A percentile compares a stretch with the other conserved stretches of the same genome.
Conservation (phyloP, 2,113 vertebrate genomes). For the Oryzias curvinotus region DNA sequence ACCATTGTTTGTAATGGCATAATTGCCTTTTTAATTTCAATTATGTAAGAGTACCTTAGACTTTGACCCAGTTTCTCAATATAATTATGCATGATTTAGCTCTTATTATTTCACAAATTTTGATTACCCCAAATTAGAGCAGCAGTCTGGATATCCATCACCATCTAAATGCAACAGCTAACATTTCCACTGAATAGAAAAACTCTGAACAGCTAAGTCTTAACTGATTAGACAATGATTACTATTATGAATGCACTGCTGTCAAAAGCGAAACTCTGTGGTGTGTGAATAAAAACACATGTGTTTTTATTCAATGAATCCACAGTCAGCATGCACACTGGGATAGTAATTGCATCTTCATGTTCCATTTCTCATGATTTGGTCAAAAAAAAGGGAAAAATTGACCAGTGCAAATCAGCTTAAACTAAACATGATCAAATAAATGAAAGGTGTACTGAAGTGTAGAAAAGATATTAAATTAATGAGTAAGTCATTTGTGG, state of each 20-base stretch:
- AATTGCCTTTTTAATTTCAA: constrained; percentile 25
- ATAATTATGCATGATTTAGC: constrained; percentile 11
- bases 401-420: constrained; percentile 11
- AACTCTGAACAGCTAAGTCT: not conserved
- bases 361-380: constrained; percentile 48
- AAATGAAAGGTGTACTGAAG: constrained; percentile 17
- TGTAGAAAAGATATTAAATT: constrained; percentile 41
- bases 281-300: constrained; percentile 19
- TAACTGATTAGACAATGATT: constrained; percentile 14
- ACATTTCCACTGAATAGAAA: constrained; percentile 4
- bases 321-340: constrained; percentile 10
- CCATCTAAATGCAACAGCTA: not conserved
- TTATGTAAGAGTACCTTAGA: constrained; percentile 14
- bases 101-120: constrained; percentile 13
- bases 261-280: not conserved
- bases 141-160: not conserved
- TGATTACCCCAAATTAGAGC: not conserved
- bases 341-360: constrained; percentile 43
- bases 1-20: constrained; percentile 12
- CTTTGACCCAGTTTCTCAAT: constrained; percentile 9
- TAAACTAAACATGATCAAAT: constrained; percentile 37
- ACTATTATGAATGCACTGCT: constrained; percentile 17
- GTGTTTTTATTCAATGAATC: constrained; percentile 33
- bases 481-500: constrained; percentile 47
- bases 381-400: constrained; percentile 10